A percentile compares a stretch with the other conserved stretches of the same genome.
These are phyloP conservation scores for Cromileptes altivelis DNA, from an alignment of 2,113 vertebrate species.

Conservation along the genomic window DNA sequence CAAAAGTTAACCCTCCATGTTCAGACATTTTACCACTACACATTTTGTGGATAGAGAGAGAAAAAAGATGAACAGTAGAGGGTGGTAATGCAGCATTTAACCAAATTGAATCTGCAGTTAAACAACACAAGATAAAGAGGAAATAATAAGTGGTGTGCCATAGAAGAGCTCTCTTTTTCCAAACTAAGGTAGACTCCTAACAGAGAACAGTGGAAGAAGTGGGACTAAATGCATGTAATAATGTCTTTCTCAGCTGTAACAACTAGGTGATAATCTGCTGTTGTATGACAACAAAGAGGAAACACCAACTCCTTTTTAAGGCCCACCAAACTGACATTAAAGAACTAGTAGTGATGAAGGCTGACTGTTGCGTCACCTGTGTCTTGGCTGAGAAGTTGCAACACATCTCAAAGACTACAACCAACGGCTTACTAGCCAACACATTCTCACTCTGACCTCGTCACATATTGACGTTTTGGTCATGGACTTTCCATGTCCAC, in stretches of 20 bases:
- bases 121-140: neutral
- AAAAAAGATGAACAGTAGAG: conserved; percentile 33
- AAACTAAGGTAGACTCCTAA: conserved; percentile 2
- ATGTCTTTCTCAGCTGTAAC: conserved; percentile 12
- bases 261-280: neutral
- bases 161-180: neutral
- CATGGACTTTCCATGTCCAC: too few relatives aligned
- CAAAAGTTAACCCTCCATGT: neutral
- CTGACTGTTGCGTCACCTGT: too few relatives aligned
- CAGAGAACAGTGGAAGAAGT: neutral
- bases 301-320: neutral
- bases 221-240: neutral
- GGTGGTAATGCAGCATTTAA: conserved; percentile 19
- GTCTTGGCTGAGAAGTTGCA: too few relatives aligned
- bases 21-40: neutral
- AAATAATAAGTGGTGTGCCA: neutral
- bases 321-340: too few relatives aligned
- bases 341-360: too few relatives aligned
- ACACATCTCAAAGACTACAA: too few relatives aligned
- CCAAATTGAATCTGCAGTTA: conserved; percentile 9
- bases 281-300: neutral
- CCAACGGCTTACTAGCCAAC: too few relatives aligned
- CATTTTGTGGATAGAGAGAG: conserved; percentile 13
- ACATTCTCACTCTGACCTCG: too few relatives aligned
- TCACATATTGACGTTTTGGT: too few relatives aligned